A percentile compares a stretch with the other conserved stretches of the same genome.
phyloP scores from a whole-genome alignment of 1,140 invertebrate species.

The Trachymyrmex septentrionalis region DNA sequence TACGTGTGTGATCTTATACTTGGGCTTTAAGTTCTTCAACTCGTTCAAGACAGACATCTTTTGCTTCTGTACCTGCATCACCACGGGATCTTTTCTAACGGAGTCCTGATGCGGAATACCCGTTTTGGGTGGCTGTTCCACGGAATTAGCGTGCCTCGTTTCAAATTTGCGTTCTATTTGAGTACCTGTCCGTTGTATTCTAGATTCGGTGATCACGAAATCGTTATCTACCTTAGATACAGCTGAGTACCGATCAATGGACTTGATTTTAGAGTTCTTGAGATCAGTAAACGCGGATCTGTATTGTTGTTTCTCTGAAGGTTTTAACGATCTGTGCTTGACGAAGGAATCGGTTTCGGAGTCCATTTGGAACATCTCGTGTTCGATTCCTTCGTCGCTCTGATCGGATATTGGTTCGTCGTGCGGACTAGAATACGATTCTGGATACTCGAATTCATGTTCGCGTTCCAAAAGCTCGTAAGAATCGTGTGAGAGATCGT shows the following conservation, averaged over 20 bases:
- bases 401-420: conserved; percentile 82
- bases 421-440: conserved; percentile 84
- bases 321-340: conserved; percentile 82
- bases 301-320: conserved; percentile 79
- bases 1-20: conserved; percentile 85
- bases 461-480: conserved; percentile 93
- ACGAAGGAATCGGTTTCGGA: conserved; percentile 85
- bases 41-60: conserved; percentile 84
- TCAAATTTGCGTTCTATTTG: conserved; percentile 84
- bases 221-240: conserved; percentile 74
- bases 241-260: conserved; percentile 81
- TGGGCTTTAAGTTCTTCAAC: conserved; percentile 83
- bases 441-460: conserved; percentile 85
- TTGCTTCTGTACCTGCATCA: conserved; percentile 85
- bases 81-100: conserved; percentile 80
- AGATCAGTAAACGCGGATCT: conserved; percentile 81
- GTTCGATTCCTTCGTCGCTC: conserved; percentile 85
- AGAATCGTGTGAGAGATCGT: conserved; percentile 95
- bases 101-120: conserved; percentile 77
- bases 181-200: conserved; percentile 83
- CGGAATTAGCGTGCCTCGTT: conserved; percentile 76
- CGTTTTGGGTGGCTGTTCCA: conserved; percentile 74
- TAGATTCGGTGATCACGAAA: conserved; percentile 80
- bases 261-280: conserved; percentile 77
- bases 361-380: conserved; percentile 86